Evolutionary conservation across 37 sponge, comb jelly and placozoan species (phyloP).

Genomic region (Aplysina aerophoba): DNA sequence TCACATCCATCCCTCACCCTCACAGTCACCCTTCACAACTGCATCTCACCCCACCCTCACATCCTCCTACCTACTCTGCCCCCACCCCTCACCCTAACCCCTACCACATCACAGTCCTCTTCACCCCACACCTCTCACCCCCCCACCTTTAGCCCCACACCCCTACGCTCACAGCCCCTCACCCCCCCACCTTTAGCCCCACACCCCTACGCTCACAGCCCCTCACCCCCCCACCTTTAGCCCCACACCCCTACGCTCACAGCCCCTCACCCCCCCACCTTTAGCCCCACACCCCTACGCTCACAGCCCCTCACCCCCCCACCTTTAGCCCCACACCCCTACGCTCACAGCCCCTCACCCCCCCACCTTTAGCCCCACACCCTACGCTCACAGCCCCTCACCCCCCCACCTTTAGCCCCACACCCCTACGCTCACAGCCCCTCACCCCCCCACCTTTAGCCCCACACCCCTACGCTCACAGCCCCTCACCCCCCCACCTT

Average conservation of each 20-base stretch:
- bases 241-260: background rate
- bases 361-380: background rate
- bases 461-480: background rate
- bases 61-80: too few species aligned
- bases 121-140: background rate
- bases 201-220: background rate
- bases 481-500: background rate
- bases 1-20: background rate
- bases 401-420: constrained; percentile 73
- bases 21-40: background rate
- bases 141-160: too few species aligned
- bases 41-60: background rate
- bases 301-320: constrained; percentile 31
- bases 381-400: constrained; percentile 23
- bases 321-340: constrained; percentile 34
- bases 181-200: constrained; percentile 42
- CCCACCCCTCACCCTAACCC: too few species aligned
- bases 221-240: background rate
- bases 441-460: constrained; percentile 42
- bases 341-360: background rate
- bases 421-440: constrained; percentile 9
- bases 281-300: constrained; percentile 12
- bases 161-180: constrained; percentile 9
- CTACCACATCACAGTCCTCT: too few species aligned
- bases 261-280: constrained; percentile 65